These are phyloP conservation scores for Coregonus sp. DNA, from an alignment of 2,797 vertebrate species.

Conservation along the genomic window DNA sequence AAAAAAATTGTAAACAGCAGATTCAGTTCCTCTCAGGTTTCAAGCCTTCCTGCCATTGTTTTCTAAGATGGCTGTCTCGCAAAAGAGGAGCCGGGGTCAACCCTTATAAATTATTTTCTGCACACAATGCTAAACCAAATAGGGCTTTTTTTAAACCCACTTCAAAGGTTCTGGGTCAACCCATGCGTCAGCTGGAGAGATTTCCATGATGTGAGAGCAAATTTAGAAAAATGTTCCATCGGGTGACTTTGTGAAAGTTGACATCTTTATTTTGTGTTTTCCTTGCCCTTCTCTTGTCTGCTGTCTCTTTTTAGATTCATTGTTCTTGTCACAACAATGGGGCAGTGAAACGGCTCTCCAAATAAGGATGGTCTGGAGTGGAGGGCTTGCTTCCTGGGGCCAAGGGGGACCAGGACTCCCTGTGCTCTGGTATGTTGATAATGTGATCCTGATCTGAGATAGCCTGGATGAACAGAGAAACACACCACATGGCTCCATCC, in stretches of 20 bases:
- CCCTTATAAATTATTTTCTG: constrained; percentile 87
- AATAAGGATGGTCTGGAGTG: constrained; percentile 57
- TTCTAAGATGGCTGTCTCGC: constrained; percentile 83
- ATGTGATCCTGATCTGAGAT: background rate
- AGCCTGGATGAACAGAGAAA: background rate
- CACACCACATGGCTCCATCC: constrained; percentile 6
- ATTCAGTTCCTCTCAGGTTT: constrained; percentile 85
- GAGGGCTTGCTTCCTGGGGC: constrained; percentile 29
- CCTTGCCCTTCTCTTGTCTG: constrained; percentile 46
- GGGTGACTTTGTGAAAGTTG: constrained; percentile 52
- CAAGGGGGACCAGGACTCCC: background rate
- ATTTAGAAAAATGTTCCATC: constrained; percentile 50
- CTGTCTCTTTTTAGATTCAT: constrained; percentile 67
- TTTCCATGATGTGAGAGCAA: constrained; percentile 67
- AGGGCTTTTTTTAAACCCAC: constrained; percentile 77
- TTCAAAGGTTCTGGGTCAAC: constrained; percentile 80
- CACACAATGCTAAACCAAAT: constrained; percentile 88
- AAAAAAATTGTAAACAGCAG: constrained; percentile 86
- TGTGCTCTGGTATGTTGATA: background rate
- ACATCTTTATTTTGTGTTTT: constrained; percentile 64
- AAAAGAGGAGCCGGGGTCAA: constrained; percentile 90
- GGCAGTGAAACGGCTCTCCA: constrained; percentile 56
- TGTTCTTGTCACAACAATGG: constrained; percentile 71
- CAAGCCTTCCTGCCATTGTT: constrained; percentile 84
- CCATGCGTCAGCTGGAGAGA: constrained; percentile 56